Conservation (phyloP, 2,113 vertebrate species). For the Sus scrofa region T2T-Sscrofa CM000813.6:399001-399500, state of each 20-base stretch:
- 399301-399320: background rate
- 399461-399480: no score
- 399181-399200: no score
- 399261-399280: background rate
- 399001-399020: background rate
- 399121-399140: background rate
- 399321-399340: accelerated
- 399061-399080: background rate
- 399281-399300: background rate
- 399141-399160: background rate
- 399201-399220: background rate
- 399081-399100: no score
- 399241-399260: background rate
- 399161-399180: accelerated
- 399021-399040: background rate
- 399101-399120: background rate
- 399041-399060: background rate
- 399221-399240: background rate
- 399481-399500: no score
- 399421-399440: background rate
- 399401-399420: background rate
- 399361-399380: background rate
- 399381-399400: background rate
- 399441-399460: no score
- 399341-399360: no score